Evolutionary conservation across 2,797 vertebrate genomes (phyloP).

Genomic region (Pogoniulus pusillus): DNA sequence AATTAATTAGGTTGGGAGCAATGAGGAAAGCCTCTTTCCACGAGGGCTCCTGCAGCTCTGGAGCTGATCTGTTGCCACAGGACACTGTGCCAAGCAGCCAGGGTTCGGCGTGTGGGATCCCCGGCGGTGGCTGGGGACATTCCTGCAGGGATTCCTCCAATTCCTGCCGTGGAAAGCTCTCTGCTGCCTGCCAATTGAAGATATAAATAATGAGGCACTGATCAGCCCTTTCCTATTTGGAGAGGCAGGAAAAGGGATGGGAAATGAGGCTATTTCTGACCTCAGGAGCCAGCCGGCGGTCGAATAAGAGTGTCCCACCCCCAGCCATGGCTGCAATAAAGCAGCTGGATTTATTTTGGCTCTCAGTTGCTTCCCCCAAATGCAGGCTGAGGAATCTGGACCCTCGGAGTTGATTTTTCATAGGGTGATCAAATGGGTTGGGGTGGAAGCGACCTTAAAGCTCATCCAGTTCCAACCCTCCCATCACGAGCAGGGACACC

Average conservation of each 20-base stretch:
- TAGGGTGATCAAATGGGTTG: too few species aligned
- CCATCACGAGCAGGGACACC: too few species aligned
- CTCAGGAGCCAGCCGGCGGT: not conserved
- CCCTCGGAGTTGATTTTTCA: not conserved
- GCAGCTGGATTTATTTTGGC: not conserved
- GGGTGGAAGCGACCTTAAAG: too few species aligned
- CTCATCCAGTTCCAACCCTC: too few species aligned
- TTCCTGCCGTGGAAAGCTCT: not conserved
- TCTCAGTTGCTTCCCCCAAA: not conserved
- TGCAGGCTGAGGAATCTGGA: rapidly evolving
- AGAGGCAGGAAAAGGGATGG: not conserved
- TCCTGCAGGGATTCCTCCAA: not conserved
- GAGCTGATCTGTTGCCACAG: not conserved
- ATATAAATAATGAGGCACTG: not conserved
- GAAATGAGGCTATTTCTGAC: not conserved
- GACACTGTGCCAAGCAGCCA: not conserved
- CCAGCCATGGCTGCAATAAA: not conserved
- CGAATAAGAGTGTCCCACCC: not conserved
- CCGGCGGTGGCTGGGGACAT: not conserved
- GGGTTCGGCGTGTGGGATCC: not conserved
- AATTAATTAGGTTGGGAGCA: not conserved
- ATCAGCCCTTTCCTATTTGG: not conserved
- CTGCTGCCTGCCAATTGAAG: not conserved
- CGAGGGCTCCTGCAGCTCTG: rapidly evolving
- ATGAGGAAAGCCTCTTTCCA: not conserved